Base-by-base conservation (phyloP, 2,797 vertebrate genomes). In the Poecilia gillii region DNA sequence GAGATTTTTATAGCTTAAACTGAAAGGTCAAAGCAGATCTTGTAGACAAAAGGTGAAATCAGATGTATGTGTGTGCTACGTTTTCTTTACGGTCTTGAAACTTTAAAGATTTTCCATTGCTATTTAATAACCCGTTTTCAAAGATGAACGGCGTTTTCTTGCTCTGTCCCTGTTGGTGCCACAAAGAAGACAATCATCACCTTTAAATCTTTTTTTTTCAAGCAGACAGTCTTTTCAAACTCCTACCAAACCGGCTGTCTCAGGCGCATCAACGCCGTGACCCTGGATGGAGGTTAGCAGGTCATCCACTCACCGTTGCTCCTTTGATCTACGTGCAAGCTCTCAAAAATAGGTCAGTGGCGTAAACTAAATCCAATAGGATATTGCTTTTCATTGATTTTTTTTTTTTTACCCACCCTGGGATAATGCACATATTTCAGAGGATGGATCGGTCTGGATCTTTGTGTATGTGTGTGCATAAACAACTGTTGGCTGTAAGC, bases 331-430 rank as follows among this genome's bases (percentile, higher is more conserved):
- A 91, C 83, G 25, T 71, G 18, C 33, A 72, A n/a, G n/a, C 88
- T 80, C 83, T 3, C 84, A 64, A 84, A 91, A 87, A 88, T 85
- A 89, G 91, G 91, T 94, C 89, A 85, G 92, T 86, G 84, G 86
- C 84, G 85, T 94, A 93, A 94, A 93, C 93, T 92, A 94, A 95
- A 95, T 94, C 91, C 94, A 91, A 93, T 95, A 91, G 89, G 91
- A 93, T 94, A 95, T 94, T 94, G 92, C 92, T 91, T 95, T 94
- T 89, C 85, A 94, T 95, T 92, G 94, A 95, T 94, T 94, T 94
- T 83, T 87, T 85, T 81, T 87, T 85, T 88, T 47, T 25, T 12
- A 81, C 88, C 91, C 83, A 85, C 88, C 90, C 89, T 89, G 89
- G 84, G 82, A 93, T 92, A 94, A 92, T 90, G 64, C 90, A 80